A percentile compares a stretch with the other conserved stretches of the same genome.
Conservation (phyloP, 2,888 invertebrate species). For the Pristionchus maxplancki region DNA sequence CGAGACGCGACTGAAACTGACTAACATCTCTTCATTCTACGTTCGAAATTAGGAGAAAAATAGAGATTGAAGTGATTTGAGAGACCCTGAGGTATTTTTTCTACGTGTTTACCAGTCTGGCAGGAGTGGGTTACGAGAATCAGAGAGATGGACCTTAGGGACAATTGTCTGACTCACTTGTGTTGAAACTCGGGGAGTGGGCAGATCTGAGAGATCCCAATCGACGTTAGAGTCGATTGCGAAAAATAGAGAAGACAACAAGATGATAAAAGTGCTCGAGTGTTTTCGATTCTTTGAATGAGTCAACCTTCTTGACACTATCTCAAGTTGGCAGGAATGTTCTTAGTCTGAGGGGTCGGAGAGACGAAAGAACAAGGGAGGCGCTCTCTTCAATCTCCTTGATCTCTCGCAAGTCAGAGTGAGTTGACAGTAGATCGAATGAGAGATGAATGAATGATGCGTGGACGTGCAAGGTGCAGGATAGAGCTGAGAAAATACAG, state of each 20-base stretch:
- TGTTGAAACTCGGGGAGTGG: too few relatives aligned
- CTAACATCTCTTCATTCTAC: background rate
- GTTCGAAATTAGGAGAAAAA: too few relatives aligned
- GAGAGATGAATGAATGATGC: too few relatives aligned
- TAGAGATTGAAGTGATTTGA: too few relatives aligned
- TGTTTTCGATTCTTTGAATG: background rate
- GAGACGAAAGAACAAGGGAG: background rate
- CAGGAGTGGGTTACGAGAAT: too few relatives aligned
- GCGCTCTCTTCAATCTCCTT: background rate
- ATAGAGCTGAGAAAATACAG: too few relatives aligned
- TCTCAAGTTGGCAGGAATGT: background rate
- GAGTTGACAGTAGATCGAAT: too few relatives aligned
- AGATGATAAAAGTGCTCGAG: slow-evolving; percentile 20
- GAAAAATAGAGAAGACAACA: background rate
- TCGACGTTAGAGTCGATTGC: background rate
- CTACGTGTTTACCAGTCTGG: too few relatives aligned
- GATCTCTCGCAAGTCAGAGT: background rate
- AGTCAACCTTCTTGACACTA: slow-evolving; percentile 15
- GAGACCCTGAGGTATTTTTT: too few relatives aligned
- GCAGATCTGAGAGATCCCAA: too few relatives aligned
- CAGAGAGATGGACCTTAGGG: background rate
- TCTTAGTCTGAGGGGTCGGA: background rate
- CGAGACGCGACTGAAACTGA: background rate
- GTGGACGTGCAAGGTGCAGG: too few relatives aligned
- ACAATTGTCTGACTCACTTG: too few relatives aligned